Percentiles rank a stretch among this genome's conserved stretches.
Conservation (phyloP, 1,140 invertebrate genomes). For the Coelopa frigida region DNA sequence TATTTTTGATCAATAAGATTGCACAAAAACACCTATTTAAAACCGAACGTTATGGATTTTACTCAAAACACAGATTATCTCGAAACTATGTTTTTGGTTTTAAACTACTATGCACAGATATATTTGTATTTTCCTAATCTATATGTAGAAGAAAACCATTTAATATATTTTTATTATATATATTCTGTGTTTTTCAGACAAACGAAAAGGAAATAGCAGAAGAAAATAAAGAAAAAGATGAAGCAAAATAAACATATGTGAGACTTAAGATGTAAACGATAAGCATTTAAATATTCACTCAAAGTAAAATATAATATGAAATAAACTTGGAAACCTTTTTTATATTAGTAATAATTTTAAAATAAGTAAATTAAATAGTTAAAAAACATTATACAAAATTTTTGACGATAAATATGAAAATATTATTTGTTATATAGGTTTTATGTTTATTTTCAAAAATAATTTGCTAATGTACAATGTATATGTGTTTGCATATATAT, state of each 20-base stretch:
- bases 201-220: constrained; percentile 62
- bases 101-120: background rate
- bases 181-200: constrained; percentile 35
- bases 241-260: constrained; percentile 38
- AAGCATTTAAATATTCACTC: constrained; percentile 11
- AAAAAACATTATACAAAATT: constrained; percentile 17
- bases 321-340: constrained; percentile 12
- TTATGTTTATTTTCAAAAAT: constrained; percentile 5
- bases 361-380: constrained; percentile 15
- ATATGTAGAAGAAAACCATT: background rate
- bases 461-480: too few relatives aligned
- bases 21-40: background rate
- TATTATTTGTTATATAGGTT: constrained; percentile 4
- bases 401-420: constrained; percentile 14
- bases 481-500: background rate
- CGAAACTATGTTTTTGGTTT: background rate
- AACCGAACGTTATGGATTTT: background rate
- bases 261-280: constrained; percentile 13
- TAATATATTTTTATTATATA: constrained; percentile 6
- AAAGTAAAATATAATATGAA: constrained; percentile 7
- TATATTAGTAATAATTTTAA: too few relatives aligned
- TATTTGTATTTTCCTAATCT: too few relatives aligned
- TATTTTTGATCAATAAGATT: background rate
- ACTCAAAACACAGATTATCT: too few relatives aligned
- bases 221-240: constrained; percentile 66